These are phyloP conservation scores for Lacanobia wlatinum DNA, from an alignment of 2,888 invertebrate species.

Conservation along the genomic window DNA sequence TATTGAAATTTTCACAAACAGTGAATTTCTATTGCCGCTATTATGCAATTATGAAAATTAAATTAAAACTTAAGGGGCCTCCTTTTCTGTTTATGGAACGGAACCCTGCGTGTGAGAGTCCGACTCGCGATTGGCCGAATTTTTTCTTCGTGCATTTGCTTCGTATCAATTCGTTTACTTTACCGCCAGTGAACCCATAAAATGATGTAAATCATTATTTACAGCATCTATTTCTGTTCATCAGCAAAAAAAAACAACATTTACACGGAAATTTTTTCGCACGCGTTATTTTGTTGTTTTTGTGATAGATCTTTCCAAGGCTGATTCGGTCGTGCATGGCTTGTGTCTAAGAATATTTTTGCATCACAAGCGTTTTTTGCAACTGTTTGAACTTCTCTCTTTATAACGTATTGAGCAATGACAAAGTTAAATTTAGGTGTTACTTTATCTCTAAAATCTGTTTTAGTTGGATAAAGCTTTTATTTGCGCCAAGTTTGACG, in stretches of 20 bases:
- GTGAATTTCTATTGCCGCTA: too few species aligned
- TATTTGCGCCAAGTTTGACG: too few species aligned
- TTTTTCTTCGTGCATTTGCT: neutral
- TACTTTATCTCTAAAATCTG: too few species aligned
- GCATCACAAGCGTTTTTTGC: neutral
- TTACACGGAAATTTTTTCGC: neutral
- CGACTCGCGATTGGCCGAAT: too few species aligned
- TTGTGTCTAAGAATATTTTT: slow-evolving; percentile 27
- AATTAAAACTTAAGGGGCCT: too few species aligned
- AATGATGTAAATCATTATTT: slow-evolving; percentile 24
- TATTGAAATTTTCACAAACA: too few species aligned
- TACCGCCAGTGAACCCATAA: neutral
- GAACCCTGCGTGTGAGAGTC: too few species aligned
- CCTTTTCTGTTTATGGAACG: too few species aligned
- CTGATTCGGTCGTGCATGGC: slow-evolving; percentile 8
- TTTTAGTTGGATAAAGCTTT: too few species aligned
- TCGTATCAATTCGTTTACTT: neutral
- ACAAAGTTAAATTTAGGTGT: too few species aligned
- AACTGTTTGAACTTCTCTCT: neutral
- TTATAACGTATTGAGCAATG: neutral
- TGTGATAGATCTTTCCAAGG: slow-evolving; percentile 41
- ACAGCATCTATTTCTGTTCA: neutral
- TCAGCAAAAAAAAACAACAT: slow-evolving; percentile 12
- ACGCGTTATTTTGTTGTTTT: slow-evolving; percentile 39
- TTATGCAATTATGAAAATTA: too few species aligned